A percentile compares a stretch with the other conserved stretches of the same genome.
phyloP scores from a whole-genome alignment of 2,113 vertebrate genomes.

The Pachyramphus minor region DNA sequence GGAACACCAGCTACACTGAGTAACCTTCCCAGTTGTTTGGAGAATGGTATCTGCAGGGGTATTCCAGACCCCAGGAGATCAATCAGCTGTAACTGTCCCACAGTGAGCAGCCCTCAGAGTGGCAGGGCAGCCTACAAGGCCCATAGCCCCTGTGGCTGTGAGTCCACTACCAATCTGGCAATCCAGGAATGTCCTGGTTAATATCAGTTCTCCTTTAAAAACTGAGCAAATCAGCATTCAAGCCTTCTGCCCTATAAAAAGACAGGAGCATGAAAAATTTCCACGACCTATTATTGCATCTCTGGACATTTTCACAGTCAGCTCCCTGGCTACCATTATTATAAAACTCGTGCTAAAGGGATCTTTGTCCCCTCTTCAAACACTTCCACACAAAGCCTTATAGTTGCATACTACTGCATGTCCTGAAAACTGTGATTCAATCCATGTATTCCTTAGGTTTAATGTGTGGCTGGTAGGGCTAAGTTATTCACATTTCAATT shows the following conservation, averaged over 20 bases:
- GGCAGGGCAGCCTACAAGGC: neutral
- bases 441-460: neutral
- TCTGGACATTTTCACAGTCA: neutral
- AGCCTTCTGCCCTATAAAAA: neutral
- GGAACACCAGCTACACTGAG: neutral
- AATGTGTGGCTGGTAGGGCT: neutral
- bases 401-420: neutral
- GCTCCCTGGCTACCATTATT: neutral
- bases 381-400: neutral
- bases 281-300: neutral
- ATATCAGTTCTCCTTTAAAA: neutral
- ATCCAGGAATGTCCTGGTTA: neutral
- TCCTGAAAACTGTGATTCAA: no score
- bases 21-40: neutral
- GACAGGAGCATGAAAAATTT: neutral
- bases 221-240: neutral
- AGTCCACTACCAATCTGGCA: neutral
- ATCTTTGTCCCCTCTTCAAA: neutral
- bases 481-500: neutral
- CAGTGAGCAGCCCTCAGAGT: neutral
- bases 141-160: neutral
- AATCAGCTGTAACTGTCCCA: neutral
- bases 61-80: neutral
- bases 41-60: neutral
- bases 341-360: neutral